These are phyloP conservation scores for Ranitomeya imitator DNA, from an alignment of 2,113 vertebrate species.

Conservation along the genomic window DNA sequence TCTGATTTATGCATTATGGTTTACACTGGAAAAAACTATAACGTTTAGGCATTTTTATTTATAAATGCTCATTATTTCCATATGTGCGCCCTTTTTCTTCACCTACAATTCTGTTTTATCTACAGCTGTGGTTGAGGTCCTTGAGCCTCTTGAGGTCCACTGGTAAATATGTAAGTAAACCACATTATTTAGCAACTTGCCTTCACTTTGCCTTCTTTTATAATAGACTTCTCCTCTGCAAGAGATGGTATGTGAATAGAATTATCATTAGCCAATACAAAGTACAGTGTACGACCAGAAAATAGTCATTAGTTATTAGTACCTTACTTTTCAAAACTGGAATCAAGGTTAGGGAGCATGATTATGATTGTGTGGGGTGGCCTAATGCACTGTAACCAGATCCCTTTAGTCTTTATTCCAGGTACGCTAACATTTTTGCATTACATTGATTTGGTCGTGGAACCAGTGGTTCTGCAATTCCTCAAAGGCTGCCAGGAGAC, in stretches of 20 bases:
- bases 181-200: conserved; percentile 18
- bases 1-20: conserved; percentile 40
- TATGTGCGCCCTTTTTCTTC: conserved; percentile 21
- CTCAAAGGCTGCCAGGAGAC: too few relatives aligned
- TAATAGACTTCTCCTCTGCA: conserved; percentile 9
- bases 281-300: too few relatives aligned
- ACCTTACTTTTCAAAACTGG: too few relatives aligned
- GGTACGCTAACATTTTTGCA: too few relatives aligned
- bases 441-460: too few relatives aligned
- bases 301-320: too few relatives aligned
- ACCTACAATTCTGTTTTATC: not conserved
- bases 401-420: too few relatives aligned
- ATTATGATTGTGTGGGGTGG: too few relatives aligned
- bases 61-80: conserved; percentile 5
- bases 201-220: conserved; percentile 22
- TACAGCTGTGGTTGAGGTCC: conserved; percentile 20
- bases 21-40: conserved; percentile 26
- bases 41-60: conserved; percentile 22
- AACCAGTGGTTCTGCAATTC: too few relatives aligned
- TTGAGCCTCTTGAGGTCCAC: conserved; percentile 6
- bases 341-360: too few relatives aligned
- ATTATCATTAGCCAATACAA: not conserved
- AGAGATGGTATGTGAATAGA: not conserved
- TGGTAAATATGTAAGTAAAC: conserved; percentile 33
- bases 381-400: too few relatives aligned